Base-by-base conservation (phyloP, 2,888 invertebrate species). In the Mimumesa dahlbomi region DNA sequence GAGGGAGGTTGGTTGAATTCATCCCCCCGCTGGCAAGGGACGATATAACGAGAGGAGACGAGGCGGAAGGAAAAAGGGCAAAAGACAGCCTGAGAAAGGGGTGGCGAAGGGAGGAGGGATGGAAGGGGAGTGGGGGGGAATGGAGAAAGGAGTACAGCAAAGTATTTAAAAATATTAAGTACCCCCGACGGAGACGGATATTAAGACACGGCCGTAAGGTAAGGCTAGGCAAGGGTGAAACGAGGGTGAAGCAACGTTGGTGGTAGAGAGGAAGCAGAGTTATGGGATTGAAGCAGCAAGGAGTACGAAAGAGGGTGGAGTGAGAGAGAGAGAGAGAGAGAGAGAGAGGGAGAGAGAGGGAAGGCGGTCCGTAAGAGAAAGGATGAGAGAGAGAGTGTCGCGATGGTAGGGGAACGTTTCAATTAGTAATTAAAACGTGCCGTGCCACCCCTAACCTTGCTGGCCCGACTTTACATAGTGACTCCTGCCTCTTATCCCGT, bases 391-490 rank as follows among this genome's bases (percentile, higher is more conserved):
- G 56, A 7, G 25, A 7, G 7, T 62, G 31, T 52, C 46, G 56
- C 36, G 54, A 53, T 50, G 68, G 69, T 58, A 73, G 67, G 75
- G 72, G 78, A 82, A 82, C 82, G 79, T 85, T 85, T 85, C 81
- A 86, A 87, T 85, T 85, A 84, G 85, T 84, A 83, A 87, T 85
- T 85, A 83, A 86, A 85, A 85, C 83, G 85, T 82, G 75, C 81
- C 81, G 61, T 54, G 73, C 68, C 49, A 59, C 67, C 66, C 43
- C 59, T 52, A 61, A 71, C 75, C 62, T 46, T 63, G 38, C 70
- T 45, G 50, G 43, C 68, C 52, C 61, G 22, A 56, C 67, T 57
- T 53, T 52, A 63, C 73, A 48, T 56, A 56, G 73, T 72, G 68
- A 64, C 63, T 68, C 70, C 66, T 66, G 59, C 68, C 70, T 72